A percentile compares a stretch with the other conserved stretches of the same genome.
Evolutionary conservation across 1,140 invertebrate species (phyloP).

Genomic region (Hermetia illucens): DNA sequence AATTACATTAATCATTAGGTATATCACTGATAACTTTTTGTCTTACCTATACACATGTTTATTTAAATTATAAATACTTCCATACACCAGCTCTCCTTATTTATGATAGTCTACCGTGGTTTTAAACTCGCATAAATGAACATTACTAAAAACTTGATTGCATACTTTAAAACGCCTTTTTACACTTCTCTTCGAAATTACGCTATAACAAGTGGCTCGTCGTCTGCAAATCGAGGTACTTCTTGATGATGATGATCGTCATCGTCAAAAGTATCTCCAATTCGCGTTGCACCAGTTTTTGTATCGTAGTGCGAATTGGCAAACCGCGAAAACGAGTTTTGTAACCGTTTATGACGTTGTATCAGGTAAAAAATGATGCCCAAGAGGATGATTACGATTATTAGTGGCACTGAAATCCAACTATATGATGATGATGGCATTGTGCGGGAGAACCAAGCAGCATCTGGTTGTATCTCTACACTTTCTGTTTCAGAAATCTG

Average conservation of each 20-base stretch:
- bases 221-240: conserved; percentile 83
- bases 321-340: conserved; percentile 65
- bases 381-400: conserved; percentile 40
- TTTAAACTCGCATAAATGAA: too few species aligned
- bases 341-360: conserved; percentile 55
- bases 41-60: too few species aligned
- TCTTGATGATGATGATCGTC: conserved; percentile 47
- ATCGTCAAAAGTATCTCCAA: conserved; percentile 63
- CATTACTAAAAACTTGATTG: too few species aligned
- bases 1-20: too few species aligned
- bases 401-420: conserved; percentile 25
- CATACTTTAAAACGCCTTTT: background rate
- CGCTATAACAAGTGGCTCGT: conserved; percentile 83
- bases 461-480: conserved; percentile 4
- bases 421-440: background rate
- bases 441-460: conserved; percentile 12
- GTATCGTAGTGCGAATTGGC: conserved; percentile 77
- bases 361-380: conserved; percentile 48
- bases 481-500: conserved; percentile 6
- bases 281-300: conserved; percentile 69
- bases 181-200: conserved; percentile 20
- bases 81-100: too few species aligned
- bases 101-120: too few species aligned
- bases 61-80: too few species aligned
- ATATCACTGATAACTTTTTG: too few species aligned